Evolutionary conservation across 2,888 invertebrate genomes (phyloP), one percentile per base, ranked within the genome.

Genomic region (Cenopis cana): DNA sequence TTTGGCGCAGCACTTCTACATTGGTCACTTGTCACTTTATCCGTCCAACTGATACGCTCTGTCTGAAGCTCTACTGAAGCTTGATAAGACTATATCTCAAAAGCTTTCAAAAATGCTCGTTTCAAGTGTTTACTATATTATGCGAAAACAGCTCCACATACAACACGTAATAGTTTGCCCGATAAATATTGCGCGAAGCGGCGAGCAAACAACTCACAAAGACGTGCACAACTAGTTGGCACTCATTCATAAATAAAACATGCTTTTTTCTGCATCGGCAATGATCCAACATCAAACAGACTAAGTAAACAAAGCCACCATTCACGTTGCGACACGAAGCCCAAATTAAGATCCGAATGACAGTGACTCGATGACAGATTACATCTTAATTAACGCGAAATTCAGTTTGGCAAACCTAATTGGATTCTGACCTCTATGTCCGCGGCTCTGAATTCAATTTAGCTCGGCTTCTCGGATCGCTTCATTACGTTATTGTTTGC

Each of bases 201-300:
- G 38, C 24, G 46, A 12, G 46, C 46, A 73, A 72, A 73, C 68
- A 66, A 14, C n/a, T 46, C 8, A n/a, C 46, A 38, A 49, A 71
- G 61, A 64, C 67, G 76, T 66, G 69, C 65, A 68, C 75, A 79
- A 79, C 83, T 78, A 76, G 83, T 83, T 81, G 77, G 55, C 69
- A 74, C 75, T 77, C 82, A 82, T 82, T 83, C 83, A 82, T 82
- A 78, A 78, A 81, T 81, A 78, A 78, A 78, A 74, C 68, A 79
- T 81, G 73, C n/a, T 72, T 80, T 82, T 81, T 81, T 81, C 73
- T 73, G 76, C 76, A 75, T 69, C 73, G 75, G 75, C 76, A 68
- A 78, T 72, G 76, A 68, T 77, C 74, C 72, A 61, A 60, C 50
- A 56, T 55, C 65, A 54, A 65, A 69, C 75, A 76, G 73, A 79